Conservation (phyloP, 2,888 invertebrate genomes). For the Rhyacophila evoluta region DNA sequence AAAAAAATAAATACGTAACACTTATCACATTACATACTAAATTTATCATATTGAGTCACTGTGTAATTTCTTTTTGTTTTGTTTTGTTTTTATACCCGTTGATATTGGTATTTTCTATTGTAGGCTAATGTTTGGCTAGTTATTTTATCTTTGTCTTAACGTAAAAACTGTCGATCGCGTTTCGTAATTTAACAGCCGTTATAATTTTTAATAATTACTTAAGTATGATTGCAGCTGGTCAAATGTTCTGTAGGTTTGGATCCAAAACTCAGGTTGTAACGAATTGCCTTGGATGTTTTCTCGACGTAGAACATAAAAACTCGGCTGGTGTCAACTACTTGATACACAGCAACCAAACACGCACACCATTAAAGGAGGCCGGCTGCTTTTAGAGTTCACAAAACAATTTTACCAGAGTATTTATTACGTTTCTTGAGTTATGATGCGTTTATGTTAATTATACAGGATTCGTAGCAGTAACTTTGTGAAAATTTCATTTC, state of each 20-base stretch:
- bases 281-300: slow-evolving; percentile 16
- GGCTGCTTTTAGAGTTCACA: neutral
- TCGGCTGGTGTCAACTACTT: slow-evolving; percentile 2
- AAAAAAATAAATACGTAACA: no score
- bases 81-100: no score
- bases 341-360: neutral
- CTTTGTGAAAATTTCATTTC: neutral
- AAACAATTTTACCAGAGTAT: slow-evolving; percentile 8
- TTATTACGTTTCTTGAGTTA: slow-evolving; percentile 16
- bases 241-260: neutral
- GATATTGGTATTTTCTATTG: no score
- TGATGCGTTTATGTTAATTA: slow-evolving; percentile 22
- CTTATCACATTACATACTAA: no score
- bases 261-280: neutral
- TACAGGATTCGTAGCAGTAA: neutral
- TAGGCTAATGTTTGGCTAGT: no score
- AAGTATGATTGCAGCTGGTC: neutral
- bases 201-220: no score
- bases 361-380: neutral
- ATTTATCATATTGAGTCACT: no score
- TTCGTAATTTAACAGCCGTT: no score
- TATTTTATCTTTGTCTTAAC: no score
- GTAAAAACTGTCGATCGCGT: no score
- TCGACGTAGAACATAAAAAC: neutral
- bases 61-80: no score